phyloP scores from a whole-genome alignment of 1,140 invertebrate species.

The Stenopsyche tienmushanensis region DNA sequence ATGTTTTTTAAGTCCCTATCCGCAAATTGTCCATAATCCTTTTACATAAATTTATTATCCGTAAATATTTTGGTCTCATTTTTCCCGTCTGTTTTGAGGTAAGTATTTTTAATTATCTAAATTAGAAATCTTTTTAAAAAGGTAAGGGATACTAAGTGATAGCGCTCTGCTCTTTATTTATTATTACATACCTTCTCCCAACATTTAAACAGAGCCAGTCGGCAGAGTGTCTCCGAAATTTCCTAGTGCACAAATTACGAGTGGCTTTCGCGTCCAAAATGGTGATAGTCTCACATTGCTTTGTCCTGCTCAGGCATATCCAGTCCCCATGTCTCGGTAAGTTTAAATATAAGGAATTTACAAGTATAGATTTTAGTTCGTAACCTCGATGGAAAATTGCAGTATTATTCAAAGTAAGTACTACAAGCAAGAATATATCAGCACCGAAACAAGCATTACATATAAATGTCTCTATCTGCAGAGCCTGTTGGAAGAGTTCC shows the following conservation, averaged over 20 bases:
- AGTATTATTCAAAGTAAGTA: background rate
- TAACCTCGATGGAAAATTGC: slow-evolving; percentile 10
- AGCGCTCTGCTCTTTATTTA: too few relatives aligned
- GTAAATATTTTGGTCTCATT: too few relatives aligned
- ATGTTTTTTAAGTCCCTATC: too few relatives aligned
- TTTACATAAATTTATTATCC: too few relatives aligned
- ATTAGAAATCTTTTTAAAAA: too few relatives aligned
- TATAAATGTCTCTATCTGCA: slow-evolving; percentile 43
- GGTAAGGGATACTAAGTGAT: too few relatives aligned
- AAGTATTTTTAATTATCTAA: too few relatives aligned
- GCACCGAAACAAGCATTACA: background rate
- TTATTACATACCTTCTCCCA: slow-evolving; percentile 33
- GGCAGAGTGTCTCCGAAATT: slow-evolving; percentile 68
- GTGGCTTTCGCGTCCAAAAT: slow-evolving; percentile 60
- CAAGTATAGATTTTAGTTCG: slow-evolving; percentile 13
- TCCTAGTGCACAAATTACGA: slow-evolving; percentile 64
- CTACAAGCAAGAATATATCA: too few relatives aligned
- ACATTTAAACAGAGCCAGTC: slow-evolving; percentile 59
- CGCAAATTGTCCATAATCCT: too few relatives aligned
- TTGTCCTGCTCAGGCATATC: slow-evolving; percentile 66
- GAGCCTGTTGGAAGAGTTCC: slow-evolving; percentile 63
- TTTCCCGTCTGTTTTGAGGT: too few relatives aligned
- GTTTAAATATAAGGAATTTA: slow-evolving; percentile 3
- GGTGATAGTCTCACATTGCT: slow-evolving; percentile 60
- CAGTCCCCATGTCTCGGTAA: slow-evolving; percentile 67